Evolutionary conservation across 2,113 vertebrate genomes (phyloP).

Genomic region (Cyprinodon tularosa): DNA sequence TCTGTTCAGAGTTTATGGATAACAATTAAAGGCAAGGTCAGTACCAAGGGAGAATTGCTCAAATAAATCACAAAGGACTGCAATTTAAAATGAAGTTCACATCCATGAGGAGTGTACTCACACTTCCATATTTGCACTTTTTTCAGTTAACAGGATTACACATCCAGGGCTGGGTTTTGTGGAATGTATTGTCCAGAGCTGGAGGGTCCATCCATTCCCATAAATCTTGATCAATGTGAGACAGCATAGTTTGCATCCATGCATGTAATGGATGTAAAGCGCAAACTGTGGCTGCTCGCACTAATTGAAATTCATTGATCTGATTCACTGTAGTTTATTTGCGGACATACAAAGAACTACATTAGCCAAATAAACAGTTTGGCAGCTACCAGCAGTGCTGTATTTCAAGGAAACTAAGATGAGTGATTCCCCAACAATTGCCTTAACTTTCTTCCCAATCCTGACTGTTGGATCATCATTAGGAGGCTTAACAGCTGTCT

Average conservation of each 20-base stretch:
- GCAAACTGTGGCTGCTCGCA: constrained; percentile 44
- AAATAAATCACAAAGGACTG: background rate
- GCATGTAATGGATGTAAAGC: constrained; percentile 63
- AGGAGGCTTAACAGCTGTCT: constrained; percentile 78
- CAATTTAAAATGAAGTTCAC: background rate
- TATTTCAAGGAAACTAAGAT: constrained; percentile 54
- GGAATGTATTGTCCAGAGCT: constrained; percentile 13
- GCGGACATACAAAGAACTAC: constrained; percentile 7
- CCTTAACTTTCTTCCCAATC: constrained; percentile 19
- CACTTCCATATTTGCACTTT: constrained; percentile 51
- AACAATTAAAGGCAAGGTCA: background rate
- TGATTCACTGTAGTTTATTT: constrained; percentile 11
- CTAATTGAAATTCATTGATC: constrained; percentile 11
- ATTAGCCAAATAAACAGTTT: constrained; percentile 17
- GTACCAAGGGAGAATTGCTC: background rate
- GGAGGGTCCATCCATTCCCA: constrained; percentile 52
- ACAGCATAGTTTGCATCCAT: constrained; percentile 56
- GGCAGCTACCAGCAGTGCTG: constrained; percentile 6
- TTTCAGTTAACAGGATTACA: constrained; percentile 21
- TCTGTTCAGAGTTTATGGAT: background rate
- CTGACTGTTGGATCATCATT: constrained; percentile 70
- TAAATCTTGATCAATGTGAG: constrained; percentile 68
- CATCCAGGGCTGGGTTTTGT: constrained; percentile 18
- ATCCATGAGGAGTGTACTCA: background rate
- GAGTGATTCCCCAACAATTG: constrained; percentile 60